Base-by-base conservation (phyloP, 2,113 vertebrate genomes). In the Nymphicus hollandicus region DNA sequence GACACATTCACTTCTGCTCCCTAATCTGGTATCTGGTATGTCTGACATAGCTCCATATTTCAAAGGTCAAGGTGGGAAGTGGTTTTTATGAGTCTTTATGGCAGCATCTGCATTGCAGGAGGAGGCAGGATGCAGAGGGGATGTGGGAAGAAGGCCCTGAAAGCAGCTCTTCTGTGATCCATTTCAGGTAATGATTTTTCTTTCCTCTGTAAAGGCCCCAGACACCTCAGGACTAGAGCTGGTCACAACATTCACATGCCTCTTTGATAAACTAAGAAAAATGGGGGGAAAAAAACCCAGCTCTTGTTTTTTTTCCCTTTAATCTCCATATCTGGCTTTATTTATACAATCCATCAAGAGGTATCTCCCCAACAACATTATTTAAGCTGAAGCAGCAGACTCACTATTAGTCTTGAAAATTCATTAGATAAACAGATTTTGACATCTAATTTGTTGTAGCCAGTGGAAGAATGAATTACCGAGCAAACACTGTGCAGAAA, bases 381-480 rank as follows among this genome's bases (percentile, higher is more conserved):
- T 88, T 96, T 94, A 96, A 86, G 37, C 70, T 80, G 86, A 86
- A 93, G 88, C 27, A 56, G 24, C 37, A 88, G 80, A 44, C 61
- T 63, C 15, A 2, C 39, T 86, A 86, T 86, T 88, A 60, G 52
- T 79, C 90, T 89, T 92, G 73, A 87, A 95, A 96, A 93, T 85
- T 69, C 63, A 14, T 53, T 87, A 73, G 76, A 82, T 93, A 96
- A 95, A 94, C 95, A 94, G 70, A 31, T 88, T 91, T 69, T 91
- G 95, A 87, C 88, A 25, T 82, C 82, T 76, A 72, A 95, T 95
- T 93, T 94, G 91, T 91, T 87, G 86, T 70, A 94, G 37, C 31
- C 73, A n/a, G n/a, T 18, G 50, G 65, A 71, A 83, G 74, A 81
- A 88, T 86, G 71, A 94, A 92, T 84, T 29, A 79, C 31, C 0